Evolutionary conservation across 2,888 invertebrate genomes (phyloP), one percentile per base, ranked within the genome.

Genomic region (Epirrhoe alternata): DNA sequence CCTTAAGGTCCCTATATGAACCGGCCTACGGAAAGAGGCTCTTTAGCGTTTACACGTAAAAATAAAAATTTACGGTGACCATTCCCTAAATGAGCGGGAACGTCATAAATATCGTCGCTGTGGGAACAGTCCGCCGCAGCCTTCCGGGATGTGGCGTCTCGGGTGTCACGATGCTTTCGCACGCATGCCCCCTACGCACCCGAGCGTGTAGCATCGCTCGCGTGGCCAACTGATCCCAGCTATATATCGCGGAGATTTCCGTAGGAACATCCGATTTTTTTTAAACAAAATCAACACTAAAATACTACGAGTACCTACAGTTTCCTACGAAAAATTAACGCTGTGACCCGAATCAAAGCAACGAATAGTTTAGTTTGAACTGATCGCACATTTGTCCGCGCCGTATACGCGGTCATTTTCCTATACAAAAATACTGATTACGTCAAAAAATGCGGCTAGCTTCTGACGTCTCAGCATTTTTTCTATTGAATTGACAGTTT

Each of bases 101-200:
- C 64, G 66, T 70, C 71, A 70, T 72, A 71, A 70, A 73, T 76
- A 69, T 70, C 52, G 72, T 66, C 70, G 73, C 76, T 85, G 87
- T 87, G 87, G 86, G 86, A 87, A 87, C 85, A 73, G 77, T 77
- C 76, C 73, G 86, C 88, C 89, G 77, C 89, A 92, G 80, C 84
- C 87, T 90, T 94, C 94, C 93, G 93, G 94, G 94, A 94, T 93
- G 93, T 93, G 86, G 89, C 83, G 89, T 83, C 84, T 89, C 90
- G 81, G 81, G 81, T 90, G 86, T 86, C 90, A 77, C 70, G 68
- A 81, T 78, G 78, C 87, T 87, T 90, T 90, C 90, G 91, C 90
- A 89, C 86, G 89, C 87, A 87, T 82, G 81, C 86, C 82, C 83
- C 71, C 79, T 72, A 82, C 74, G 77, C 86, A 82, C 76, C 83